Conservation (phyloP, 2,888 invertebrate species). For the Athalia rosae region DNA sequence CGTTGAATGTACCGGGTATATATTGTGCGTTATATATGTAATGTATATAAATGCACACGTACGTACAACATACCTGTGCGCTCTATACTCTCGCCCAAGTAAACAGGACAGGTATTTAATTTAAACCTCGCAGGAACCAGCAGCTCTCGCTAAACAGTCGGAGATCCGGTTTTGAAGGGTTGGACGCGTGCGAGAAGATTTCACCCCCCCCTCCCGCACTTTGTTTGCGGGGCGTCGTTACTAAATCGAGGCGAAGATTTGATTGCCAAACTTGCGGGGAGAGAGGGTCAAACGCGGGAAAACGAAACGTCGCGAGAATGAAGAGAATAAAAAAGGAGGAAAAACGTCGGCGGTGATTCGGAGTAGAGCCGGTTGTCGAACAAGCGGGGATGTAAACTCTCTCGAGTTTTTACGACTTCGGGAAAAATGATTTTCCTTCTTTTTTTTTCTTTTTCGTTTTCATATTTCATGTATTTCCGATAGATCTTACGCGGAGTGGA, state of each 20-base stretch:
- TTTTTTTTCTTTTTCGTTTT: too few relatives aligned
- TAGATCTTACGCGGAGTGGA: constrained; percentile 10
- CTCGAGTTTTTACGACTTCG: constrained; percentile 28
- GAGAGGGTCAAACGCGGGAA: neutral
- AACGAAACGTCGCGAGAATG: neutral
- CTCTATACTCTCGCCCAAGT: constrained; percentile 7
- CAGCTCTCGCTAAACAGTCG: neutral
- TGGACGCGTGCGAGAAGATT: neutral
- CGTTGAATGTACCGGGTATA: neutral
- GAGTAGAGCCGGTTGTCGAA: constrained; percentile 7
- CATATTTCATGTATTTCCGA: neutral
- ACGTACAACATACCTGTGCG: neutral
- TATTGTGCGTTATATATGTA: too few relatives aligned
- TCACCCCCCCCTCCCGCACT: neutral
- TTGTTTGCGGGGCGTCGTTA: constrained; percentile 1
- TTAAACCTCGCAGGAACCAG: constrained; percentile 9
- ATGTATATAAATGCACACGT: neutral
- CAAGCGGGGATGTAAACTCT: neutral
- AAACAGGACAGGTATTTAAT: constrained; percentile 36
- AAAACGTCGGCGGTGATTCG: neutral
- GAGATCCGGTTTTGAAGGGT: neutral
- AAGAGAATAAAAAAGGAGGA: neutral
- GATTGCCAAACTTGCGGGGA: neutral
- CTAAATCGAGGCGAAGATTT: constrained; percentile 16
- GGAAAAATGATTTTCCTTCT: constrained; percentile 13